phyloP scores from a whole-genome alignment of 1,140 invertebrate species.

The Ceratitis capitata region DNA sequence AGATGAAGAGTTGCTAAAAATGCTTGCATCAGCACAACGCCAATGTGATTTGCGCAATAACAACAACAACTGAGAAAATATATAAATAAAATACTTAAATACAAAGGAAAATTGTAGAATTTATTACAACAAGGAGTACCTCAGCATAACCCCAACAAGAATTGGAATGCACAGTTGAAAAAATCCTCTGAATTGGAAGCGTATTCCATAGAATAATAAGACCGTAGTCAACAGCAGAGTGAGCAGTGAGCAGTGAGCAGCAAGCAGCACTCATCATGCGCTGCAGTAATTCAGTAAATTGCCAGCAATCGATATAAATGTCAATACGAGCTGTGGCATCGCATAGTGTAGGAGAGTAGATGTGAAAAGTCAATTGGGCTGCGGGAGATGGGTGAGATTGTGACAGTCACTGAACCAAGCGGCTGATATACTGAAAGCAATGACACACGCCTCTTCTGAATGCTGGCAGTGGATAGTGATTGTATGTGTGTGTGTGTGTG shows the following conservation, averaged over 20 bases:
- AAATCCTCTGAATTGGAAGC: neutral
- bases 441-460: neutral
- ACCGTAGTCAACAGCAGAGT: neutral
- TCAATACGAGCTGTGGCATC: neutral
- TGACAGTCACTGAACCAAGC: neutral
- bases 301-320: conserved; percentile 39
- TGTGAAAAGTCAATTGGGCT: neutral
- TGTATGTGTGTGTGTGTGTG: neutral
- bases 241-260: neutral
- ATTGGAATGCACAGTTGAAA: neutral
- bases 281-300: conserved; percentile 31
- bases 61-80: neutral
- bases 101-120: neutral
- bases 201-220: neutral
- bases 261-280: neutral
- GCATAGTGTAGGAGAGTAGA: neutral
- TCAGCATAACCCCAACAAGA: neutral
- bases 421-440: neutral
- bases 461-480: neutral
- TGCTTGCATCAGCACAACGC: neutral
- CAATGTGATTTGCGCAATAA: neutral
- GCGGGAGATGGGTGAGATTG: neutral
- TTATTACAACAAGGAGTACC: neutral
- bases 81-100: neutral
- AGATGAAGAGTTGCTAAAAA: neutral